Evolutionary conservation across 2,888 invertebrate species (phyloP).

Genomic region (Aleiodes leptofemur): DNA sequence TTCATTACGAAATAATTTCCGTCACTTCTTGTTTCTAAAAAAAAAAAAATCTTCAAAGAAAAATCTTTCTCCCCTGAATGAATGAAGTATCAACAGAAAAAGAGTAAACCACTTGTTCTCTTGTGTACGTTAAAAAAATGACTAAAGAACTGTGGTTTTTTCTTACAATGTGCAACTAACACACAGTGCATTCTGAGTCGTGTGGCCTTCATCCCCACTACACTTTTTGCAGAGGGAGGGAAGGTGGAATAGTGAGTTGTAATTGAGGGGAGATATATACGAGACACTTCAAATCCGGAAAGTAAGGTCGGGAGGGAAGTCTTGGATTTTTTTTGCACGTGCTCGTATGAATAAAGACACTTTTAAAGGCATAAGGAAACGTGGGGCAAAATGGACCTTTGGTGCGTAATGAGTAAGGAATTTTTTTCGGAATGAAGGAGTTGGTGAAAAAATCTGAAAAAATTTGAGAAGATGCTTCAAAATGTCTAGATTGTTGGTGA

Average conservation of each 20-base stretch:
- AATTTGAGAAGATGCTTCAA: too few species aligned
- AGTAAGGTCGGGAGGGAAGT: conserved; percentile 55
- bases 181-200: conserved; percentile 46
- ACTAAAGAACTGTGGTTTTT: conserved; percentile 22
- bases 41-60: not conserved
- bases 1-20: conserved; percentile 12
- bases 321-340: conserved; percentile 43
- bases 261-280: not conserved
- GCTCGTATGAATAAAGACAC: conserved; percentile 15
- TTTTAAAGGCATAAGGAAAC: not conserved
- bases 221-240: not conserved
- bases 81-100: conserved; percentile 3
- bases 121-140: conserved; percentile 31
- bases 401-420: too few species aligned
- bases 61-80: not conserved
- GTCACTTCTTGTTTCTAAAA: conserved; percentile 3
- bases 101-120: conserved; percentile 17
- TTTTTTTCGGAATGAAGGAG: too few species aligned
- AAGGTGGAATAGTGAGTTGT: conserved; percentile 11
- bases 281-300: conserved; percentile 54
- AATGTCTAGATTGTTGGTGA: too few species aligned
- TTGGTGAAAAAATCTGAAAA: too few species aligned
- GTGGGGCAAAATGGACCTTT: too few species aligned
- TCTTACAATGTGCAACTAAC: conserved; percentile 38
- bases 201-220: conserved; percentile 69